These are phyloP conservation scores for Nymphalis polychloros DNA, from an alignment of 2,888 invertebrate genomes.

Conservation along the genomic window DNA sequence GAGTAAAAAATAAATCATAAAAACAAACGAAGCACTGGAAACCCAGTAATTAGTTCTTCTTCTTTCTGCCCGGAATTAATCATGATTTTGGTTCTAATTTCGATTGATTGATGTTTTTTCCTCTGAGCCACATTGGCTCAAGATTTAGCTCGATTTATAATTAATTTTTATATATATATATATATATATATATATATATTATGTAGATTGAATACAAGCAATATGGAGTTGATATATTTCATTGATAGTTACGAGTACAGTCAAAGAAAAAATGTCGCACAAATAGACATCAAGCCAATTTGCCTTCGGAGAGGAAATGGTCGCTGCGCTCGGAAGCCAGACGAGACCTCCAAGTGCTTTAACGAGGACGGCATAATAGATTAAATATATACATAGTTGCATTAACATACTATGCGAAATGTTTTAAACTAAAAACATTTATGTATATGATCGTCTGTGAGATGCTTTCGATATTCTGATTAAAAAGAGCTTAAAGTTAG, in stretches of 20 bases:
- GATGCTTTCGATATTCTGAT: background rate
- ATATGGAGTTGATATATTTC: background rate
- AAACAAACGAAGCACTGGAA: no score
- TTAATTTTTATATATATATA: no score
- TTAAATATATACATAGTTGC: background rate
- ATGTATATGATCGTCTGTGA: background rate
- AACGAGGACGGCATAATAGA: slow-evolving; percentile 23
- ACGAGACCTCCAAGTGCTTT: slow-evolving; percentile 28
- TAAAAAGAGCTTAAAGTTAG: no score
- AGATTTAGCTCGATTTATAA: no score
- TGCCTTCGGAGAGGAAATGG: slow-evolving; percentile 27
- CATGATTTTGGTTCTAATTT: no score
- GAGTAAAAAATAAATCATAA: no score
- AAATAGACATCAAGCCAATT: slow-evolving; percentile 20
- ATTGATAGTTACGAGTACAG: background rate
- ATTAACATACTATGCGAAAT: background rate
- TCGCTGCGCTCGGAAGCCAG: slow-evolving; percentile 31
- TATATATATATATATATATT: no score
- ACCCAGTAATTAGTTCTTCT: no score
- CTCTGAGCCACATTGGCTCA: no score
- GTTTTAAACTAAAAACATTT: background rate
- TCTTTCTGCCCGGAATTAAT: no score
- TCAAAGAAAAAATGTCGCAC: slow-evolving; percentile 4
- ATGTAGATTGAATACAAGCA: no score
- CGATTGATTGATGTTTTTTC: no score